A percentile compares a stretch with the other conserved stretches of the same genome.
phyloP scores from a whole-genome alignment of 2,113 vertebrate species.

The Bujurquina vittata region DNA sequence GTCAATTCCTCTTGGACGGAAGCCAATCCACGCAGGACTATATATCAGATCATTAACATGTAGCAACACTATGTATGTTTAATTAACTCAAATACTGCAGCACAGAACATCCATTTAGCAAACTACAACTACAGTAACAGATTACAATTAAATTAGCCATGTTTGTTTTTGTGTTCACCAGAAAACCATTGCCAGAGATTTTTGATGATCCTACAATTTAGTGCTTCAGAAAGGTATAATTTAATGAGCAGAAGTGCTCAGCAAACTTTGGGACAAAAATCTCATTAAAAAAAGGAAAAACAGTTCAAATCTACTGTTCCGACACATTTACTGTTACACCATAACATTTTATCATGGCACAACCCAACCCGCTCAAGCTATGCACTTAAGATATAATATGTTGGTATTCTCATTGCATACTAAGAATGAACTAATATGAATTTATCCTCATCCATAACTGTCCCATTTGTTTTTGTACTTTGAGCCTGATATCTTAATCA shows the following conservation, averaged over 20 bases:
- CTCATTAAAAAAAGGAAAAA: not conserved
- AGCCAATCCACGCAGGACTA: not conserved
- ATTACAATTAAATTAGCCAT: not conserved
- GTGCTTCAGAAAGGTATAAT: not conserved
- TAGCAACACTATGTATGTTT: not conserved
- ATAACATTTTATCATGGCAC: not conserved
- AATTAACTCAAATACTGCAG: not conserved
- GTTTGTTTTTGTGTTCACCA: no score
- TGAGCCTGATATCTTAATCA: no score
- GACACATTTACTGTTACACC: not conserved
- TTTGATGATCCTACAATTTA: not conserved
- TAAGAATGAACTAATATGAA: no score
- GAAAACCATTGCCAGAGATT: no score
- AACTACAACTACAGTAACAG: not conserved
- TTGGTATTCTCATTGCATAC: not conserved
- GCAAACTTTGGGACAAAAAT: not conserved
- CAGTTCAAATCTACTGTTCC: not conserved
- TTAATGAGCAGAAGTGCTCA: not conserved
- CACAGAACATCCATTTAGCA: not conserved
- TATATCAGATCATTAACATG: not conserved
- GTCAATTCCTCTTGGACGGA: not conserved
- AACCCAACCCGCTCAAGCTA: not conserved
- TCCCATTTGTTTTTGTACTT: no score
- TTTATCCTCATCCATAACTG: no score
- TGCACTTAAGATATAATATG: not conserved